Evolutionary conservation across 2,113 vertebrate genomes (phyloP).

Genomic region (Ochotona princeps): DNA sequence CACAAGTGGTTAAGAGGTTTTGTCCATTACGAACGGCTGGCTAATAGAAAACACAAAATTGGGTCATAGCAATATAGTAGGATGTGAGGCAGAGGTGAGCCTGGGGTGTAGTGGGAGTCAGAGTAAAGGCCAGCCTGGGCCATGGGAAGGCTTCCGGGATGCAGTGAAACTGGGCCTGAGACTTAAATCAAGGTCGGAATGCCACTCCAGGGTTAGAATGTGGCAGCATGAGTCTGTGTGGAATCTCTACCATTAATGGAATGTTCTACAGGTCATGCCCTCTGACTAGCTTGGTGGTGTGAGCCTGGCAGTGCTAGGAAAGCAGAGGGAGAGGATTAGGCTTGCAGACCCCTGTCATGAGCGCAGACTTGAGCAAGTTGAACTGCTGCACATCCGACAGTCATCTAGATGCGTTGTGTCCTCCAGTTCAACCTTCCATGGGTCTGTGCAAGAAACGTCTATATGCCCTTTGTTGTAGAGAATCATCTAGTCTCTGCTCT

Average conservation of each 20-base stretch:
- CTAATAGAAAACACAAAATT: background rate
- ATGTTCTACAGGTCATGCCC: too few relatives aligned
- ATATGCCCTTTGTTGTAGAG: background rate
- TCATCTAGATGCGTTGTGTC: background rate
- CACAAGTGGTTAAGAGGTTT: background rate
- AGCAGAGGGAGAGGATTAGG: background rate
- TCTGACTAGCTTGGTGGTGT: background rate
- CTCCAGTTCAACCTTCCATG: background rate
- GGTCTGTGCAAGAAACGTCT: background rate
- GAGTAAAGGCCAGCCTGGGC: background rate
- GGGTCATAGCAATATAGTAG: background rate
- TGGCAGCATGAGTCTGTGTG: background rate
- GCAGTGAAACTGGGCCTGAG: background rate
- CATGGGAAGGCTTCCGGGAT: background rate
- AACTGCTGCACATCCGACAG: background rate
- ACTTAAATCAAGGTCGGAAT: background rate
- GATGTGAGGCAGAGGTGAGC: background rate
- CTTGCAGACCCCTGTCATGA: rapidly evolving
- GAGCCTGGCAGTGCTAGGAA: background rate
- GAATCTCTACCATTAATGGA: background rate
- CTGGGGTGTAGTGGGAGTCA: too few relatives aligned
- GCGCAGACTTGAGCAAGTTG: background rate
- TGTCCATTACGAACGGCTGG: background rate
- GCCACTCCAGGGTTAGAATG: background rate
- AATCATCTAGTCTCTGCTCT: background rate